Evolutionary conservation across 2,113 vertebrate genomes (phyloP).

Genomic region (Cyprinodon brontotheroides): DNA sequence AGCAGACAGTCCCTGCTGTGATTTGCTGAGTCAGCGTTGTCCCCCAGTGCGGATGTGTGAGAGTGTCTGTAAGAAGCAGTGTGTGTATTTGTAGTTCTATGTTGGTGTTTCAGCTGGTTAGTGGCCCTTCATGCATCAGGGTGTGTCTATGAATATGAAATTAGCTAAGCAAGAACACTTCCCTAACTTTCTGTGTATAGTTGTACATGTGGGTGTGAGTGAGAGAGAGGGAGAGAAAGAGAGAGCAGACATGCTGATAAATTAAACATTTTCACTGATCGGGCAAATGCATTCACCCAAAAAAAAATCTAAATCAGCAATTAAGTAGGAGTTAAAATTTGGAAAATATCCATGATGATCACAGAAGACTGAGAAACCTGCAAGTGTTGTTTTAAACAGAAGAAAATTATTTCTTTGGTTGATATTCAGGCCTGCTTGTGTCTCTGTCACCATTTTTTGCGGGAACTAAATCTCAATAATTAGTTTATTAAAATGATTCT

Average conservation of each 20-base stretch:
- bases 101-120: constrained; percentile 19
- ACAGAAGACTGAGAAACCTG: constrained; percentile 4
- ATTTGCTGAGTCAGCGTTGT: constrained; percentile 56
- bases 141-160: constrained; percentile 29
- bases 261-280: constrained; percentile 36
- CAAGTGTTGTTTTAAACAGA: constrained; percentile 4
- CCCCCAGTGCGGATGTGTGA: not conserved
- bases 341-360: not conserved
- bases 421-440: constrained; percentile 34
- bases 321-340: constrained; percentile 4
- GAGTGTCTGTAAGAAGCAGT: not conserved
- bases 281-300: constrained; percentile 21
- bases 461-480: too few species aligned
- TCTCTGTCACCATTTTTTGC: not conserved
- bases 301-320: constrained; percentile 14
- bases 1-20: not conserved
- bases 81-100: constrained; percentile 8
- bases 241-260: constrained; percentile 10
- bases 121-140: constrained; percentile 8
- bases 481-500: not conserved
- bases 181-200: not conserved
- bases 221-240: not conserved
- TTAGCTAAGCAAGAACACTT: not conserved
- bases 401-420: constrained; percentile 11
- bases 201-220: not conserved